A percentile compares a stretch with the other conserved stretches of the same genome.
Conservation (phyloP, 2,797 vertebrate species). For the Myotis planiceps region DNA sequence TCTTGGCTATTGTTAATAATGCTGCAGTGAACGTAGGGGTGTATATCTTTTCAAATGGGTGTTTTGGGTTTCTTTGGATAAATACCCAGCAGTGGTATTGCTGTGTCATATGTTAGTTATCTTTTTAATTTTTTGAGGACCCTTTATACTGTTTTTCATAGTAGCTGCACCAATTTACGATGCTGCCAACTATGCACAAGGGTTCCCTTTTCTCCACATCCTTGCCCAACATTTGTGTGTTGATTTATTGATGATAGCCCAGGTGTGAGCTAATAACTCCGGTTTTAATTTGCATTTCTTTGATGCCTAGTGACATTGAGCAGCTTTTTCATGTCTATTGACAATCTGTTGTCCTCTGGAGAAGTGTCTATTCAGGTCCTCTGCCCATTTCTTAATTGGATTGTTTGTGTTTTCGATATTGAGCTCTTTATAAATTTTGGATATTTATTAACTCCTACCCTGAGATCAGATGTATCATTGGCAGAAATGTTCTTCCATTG, state of each 20-base stretch:
- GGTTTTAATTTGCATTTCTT: neutral
- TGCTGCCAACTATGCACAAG: neutral
- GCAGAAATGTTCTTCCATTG: neutral
- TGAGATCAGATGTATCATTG: neutral
- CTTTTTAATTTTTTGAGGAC: neutral
- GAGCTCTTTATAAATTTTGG: neutral
- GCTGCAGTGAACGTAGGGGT: neutral
- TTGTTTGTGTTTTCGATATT: neutral
- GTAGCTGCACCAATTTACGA: neutral
- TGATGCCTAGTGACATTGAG: neutral
- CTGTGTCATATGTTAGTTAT: neutral
- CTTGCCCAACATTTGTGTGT: neutral
- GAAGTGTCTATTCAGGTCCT: neutral
- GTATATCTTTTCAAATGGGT: neutral
- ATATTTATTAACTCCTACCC: neutral
- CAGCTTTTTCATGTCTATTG: neutral
- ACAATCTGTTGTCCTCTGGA: neutral
- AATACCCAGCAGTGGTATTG: neutral
- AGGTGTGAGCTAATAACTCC: neutral
- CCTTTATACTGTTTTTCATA: neutral
- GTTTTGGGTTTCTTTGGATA: neutral
- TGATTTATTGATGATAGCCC: neutral
- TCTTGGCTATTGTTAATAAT: neutral
- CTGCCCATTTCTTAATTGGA: neutral
- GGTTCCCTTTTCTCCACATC: neutral